phyloP scores from a whole-genome alignment of 2,797 vertebrate genomes.

The Gambusia yucatana region DNA sequence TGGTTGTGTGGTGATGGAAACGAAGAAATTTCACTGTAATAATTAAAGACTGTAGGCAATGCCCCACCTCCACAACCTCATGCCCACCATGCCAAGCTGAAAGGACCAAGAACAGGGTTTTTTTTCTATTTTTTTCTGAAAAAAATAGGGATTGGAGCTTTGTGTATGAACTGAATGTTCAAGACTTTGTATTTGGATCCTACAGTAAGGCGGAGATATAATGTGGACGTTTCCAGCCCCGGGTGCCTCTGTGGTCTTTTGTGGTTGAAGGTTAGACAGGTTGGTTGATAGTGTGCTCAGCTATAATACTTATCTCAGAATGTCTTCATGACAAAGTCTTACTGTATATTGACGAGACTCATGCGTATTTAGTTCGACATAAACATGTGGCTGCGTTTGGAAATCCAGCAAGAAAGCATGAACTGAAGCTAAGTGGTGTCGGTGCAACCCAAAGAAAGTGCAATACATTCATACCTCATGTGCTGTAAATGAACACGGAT shows the following conservation, averaged over 20 bases:
- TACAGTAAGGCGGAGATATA: conserved; percentile 66
- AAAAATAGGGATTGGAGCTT: conserved; percentile 25
- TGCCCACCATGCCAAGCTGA: conserved; percentile 56
- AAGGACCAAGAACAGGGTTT: conserved; percentile 47
- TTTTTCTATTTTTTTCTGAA: conserved; percentile 31
- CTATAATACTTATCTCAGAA: conserved; percentile 25
- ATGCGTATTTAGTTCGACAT: conserved; percentile 30
- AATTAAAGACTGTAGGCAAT: conserved; percentile 75
- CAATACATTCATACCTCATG: conserved; percentile 87
- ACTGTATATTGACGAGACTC: conserved; percentile 43
- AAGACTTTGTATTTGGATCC: conserved; percentile 67
- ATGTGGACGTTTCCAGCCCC: conserved; percentile 47
- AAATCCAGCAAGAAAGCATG: conserved; percentile 33
- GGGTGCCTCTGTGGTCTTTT: conserved; percentile 31
- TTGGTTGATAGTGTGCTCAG: neutral
- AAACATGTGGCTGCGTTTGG: conserved; percentile 29
- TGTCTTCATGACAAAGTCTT: conserved; percentile 50
- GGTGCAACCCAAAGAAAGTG: conserved; percentile 84
- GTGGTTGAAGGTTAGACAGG: conserved; percentile 19
- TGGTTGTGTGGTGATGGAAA: conserved; percentile 40
- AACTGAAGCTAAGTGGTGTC: conserved; percentile 37
- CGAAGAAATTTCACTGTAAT: conserved; percentile 55
- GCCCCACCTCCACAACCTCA: conserved; percentile 70
- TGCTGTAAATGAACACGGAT: conserved; percentile 65
- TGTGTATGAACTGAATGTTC: conserved; percentile 53